Evolutionary conservation across 2,113 vertebrate genomes (phyloP).

Genomic region (Cinclus cinclus): DNA sequence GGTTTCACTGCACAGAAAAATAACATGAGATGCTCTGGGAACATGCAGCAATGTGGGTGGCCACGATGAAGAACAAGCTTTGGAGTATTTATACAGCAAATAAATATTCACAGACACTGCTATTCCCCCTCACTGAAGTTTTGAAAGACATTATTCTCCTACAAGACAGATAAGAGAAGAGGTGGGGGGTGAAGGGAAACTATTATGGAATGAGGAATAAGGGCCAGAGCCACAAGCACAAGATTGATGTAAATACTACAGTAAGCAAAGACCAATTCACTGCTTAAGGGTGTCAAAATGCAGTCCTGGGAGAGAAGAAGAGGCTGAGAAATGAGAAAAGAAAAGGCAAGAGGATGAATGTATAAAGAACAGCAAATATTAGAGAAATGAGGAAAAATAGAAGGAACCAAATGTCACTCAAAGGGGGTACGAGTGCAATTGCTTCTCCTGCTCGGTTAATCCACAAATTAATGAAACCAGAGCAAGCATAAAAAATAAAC

Average conservation of each 20-base stretch:
- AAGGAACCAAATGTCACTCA: slow-evolving; percentile 47
- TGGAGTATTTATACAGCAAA: slow-evolving; percentile 55
- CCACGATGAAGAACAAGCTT: slow-evolving; percentile 27
- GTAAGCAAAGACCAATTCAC: slow-evolving; percentile 60
- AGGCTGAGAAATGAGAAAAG: slow-evolving; percentile 63
- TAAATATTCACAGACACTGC: slow-evolving; percentile 59
- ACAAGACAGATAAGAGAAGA: slow-evolving; percentile 57
- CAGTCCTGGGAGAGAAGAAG: slow-evolving; percentile 6
- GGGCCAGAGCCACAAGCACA: slow-evolving; percentile 36
- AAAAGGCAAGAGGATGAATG: slow-evolving; percentile 34
- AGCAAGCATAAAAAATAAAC: neutral
- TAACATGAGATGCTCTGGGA: slow-evolving; percentile 23
- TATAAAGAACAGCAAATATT: slow-evolving; percentile 59
- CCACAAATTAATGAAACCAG: slow-evolving; percentile 42
- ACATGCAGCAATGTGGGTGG: slow-evolving; percentile 24
- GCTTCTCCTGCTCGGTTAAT: slow-evolving; percentile 5
- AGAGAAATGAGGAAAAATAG: slow-evolving; percentile 54
- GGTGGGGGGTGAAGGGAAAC: slow-evolving; percentile 42
- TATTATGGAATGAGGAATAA: slow-evolving; percentile 58
- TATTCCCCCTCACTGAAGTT: slow-evolving; percentile 49
- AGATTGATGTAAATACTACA: slow-evolving; percentile 61
- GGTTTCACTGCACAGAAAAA: neutral
- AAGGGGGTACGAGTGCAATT: slow-evolving; percentile 24
- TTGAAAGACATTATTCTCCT: slow-evolving; percentile 60
- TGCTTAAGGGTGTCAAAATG: slow-evolving; percentile 44